Evolutionary conservation across 92 coral and sea anemone genomes (phyloP), one percentile per base, ranked within the genome.

Genomic region (Phenganax stokvisi): DNA sequence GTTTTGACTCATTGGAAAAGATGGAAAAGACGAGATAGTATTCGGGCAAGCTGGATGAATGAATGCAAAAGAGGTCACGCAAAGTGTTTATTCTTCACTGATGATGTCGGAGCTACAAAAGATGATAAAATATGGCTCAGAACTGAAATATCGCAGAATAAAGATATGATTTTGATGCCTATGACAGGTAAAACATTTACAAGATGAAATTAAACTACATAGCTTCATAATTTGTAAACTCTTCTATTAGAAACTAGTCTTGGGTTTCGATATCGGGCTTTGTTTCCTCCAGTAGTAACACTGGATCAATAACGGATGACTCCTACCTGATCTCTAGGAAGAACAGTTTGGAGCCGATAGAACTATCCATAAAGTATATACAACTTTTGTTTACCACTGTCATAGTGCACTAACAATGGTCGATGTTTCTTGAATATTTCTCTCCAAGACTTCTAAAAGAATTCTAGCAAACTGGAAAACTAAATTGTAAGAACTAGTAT

Each of bases 41-140:
- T 94, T 52, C 85, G 98, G 37, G 96, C 86, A 15, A 91, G 97
- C 3, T 94, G 98, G 98, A 70, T 92, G 85, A 55, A 87, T 13
- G 60, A 65, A 6, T 93, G 98, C 72, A 73, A 75, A 59, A 79
- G 60, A 13, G 53, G 47, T 10, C 80, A 80, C 59, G 86, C 87
- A n/a, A 55, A 16, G 54, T 93, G 93, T 61, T 74, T 77, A 7
- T 93, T 93, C 57, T 93, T 93, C 58, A 91, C 96, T 3, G 97
- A 92, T 69, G 86, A 81, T 73, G 91, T 81, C 12, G 97, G 93
- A 10, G 76, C 92, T 47, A 85, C 84, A 28, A 87, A 89, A 60
- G 59, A 78, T 56, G 84, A 90, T 20, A 85, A 71, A 53, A 28
- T 7, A 56, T 83, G 82, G 56, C 77, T 92, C 73, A 25, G 58